A percentile compares a stretch with the other conserved stretches of the same genome.
These are phyloP conservation scores for Climacteris rufus DNA, from an alignment of 2,113 vertebrate species.

Conservation along the genomic window DNA sequence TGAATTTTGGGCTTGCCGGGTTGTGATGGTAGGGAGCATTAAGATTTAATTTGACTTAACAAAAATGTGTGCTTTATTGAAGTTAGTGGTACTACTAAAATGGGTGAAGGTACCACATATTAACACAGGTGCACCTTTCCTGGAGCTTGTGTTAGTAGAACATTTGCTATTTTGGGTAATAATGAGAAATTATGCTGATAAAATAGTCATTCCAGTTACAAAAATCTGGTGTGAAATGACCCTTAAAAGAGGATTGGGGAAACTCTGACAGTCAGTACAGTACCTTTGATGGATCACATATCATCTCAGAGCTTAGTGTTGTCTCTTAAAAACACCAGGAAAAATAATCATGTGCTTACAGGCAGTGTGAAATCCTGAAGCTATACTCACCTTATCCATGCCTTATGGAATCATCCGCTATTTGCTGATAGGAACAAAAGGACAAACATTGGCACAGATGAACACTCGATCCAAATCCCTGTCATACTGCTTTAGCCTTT, in stretches of 20 bases:
- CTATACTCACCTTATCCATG: neutral
- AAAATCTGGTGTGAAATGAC: neutral
- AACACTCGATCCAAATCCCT: neutral
- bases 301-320: neutral
- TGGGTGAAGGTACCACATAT: neutral
- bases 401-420: neutral
- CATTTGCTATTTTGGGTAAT: neutral
- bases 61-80: neutral
- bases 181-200: neutral
- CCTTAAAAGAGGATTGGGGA: neutral
- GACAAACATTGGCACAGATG: neutral
- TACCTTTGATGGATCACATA: neutral
- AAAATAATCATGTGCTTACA: neutral
- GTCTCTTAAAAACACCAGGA: neutral
- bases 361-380: neutral
- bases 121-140: neutral
- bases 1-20: neutral
- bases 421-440: neutral
- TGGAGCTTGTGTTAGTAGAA: neutral
- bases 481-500: neutral
- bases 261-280: neutral
- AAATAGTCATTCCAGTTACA: neutral
- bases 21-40: neutral
- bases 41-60: neutral
- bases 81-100: neutral